Conservation (phyloP, 2,113 vertebrate species). For the Platysternon megacephalum region DNA sequence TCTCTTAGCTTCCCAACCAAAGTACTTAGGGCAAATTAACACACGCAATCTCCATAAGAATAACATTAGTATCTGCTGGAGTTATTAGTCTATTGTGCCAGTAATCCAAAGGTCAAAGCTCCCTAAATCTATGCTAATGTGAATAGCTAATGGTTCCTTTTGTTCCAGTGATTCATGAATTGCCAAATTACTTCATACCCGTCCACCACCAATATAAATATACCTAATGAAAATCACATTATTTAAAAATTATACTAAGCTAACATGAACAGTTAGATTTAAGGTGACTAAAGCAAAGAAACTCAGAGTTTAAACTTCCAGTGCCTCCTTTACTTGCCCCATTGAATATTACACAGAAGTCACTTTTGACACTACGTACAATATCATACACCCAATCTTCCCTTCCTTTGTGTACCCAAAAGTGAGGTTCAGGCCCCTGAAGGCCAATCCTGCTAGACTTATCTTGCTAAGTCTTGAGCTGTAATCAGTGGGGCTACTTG, state of each 20-base stretch:
- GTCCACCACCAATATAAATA: slow-evolving; percentile 24
- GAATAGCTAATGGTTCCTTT: slow-evolving; percentile 60
- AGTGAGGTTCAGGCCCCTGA: neutral
- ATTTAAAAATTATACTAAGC: neutral
- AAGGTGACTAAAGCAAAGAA: neutral
- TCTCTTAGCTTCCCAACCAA: slow-evolving; percentile 38
- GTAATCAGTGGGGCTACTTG: neutral
- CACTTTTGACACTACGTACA: fast-evolving
- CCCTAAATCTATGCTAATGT: slow-evolving; percentile 43
- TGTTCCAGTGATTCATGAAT: slow-evolving; percentile 27
- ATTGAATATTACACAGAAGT: neutral
- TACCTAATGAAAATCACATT: slow-evolving; percentile 52
- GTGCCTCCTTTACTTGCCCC: neutral
- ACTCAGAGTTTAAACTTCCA: neutral
- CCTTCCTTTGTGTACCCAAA: neutral
- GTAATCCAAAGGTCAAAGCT: slow-evolving; percentile 68
- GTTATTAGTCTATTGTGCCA: slow-evolving; percentile 46
- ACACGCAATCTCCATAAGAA: slow-evolving; percentile 8
- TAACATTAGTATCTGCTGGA: slow-evolving; percentile 37
- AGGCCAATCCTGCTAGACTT: neutral
- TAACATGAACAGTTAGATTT: neutral
- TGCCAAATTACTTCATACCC: slow-evolving; percentile 19
- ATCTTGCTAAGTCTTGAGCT: neutral
- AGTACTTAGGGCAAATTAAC: slow-evolving; percentile 65
- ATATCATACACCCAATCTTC: neutral